A percentile compares a stretch with the other conserved stretches of the same genome.
Conservation (phyloP, 2,888 invertebrate genomes). For the Hyposoter didymator region DNA sequence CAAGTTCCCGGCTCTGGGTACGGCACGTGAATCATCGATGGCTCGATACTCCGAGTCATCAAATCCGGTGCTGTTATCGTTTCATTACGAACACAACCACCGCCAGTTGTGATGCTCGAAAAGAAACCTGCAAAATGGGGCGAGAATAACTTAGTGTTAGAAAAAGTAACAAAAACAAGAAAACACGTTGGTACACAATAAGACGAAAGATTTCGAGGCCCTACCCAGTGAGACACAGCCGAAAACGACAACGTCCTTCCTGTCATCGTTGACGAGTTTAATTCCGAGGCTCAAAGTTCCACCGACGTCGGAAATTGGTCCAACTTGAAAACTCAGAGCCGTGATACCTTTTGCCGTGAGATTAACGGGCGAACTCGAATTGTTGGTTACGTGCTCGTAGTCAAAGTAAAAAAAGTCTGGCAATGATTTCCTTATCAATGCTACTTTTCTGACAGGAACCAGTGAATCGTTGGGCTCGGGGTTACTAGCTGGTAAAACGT, state of each 20-base stretch:
- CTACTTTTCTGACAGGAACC: conserved; percentile 80
- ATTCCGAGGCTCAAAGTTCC: conserved; percentile 91
- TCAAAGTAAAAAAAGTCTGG: conserved; percentile 92
- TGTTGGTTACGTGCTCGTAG: conserved; percentile 89
- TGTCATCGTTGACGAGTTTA: conserved; percentile 87
- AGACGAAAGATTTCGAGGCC: not conserved
- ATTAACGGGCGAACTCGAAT: conserved; percentile 88
- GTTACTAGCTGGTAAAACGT: conserved; percentile 58
- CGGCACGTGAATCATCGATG: conserved; percentile 89
- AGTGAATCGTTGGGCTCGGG: conserved; percentile 70
- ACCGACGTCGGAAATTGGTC: conserved; percentile 91
- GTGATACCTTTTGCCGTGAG: conserved; percentile 88
- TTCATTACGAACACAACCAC: conserved; percentile 72
- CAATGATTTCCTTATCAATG: conserved; percentile 87
- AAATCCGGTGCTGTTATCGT: conserved; percentile 85
- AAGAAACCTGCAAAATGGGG: conserved; percentile 73
- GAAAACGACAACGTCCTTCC: conserved; percentile 82
- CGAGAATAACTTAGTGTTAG: too few species aligned
- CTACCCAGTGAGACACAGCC: conserved; percentile 85
- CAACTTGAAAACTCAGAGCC: conserved; percentile 89
- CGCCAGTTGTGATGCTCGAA: conserved; percentile 75
- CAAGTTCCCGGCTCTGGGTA: conserved; percentile 94
- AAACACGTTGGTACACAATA: not conserved
- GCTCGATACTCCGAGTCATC: conserved; percentile 88
- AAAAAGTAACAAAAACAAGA: not conserved